Evolutionary conservation across 1,140 invertebrate species (phyloP).

Genomic region (Lucilia cuprina): DNA sequence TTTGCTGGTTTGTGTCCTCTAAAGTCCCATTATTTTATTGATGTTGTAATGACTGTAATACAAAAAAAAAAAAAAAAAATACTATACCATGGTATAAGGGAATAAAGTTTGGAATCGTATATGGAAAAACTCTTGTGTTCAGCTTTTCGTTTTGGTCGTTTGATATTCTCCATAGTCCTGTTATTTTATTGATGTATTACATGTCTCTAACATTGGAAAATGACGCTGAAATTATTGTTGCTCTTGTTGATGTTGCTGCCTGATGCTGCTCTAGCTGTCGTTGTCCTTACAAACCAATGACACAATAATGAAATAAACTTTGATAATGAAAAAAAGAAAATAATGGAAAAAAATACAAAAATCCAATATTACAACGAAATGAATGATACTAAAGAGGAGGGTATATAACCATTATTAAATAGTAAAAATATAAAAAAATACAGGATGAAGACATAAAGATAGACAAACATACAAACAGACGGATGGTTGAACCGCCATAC

Average conservation of each 20-base stretch:
- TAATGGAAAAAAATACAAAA: not conserved
- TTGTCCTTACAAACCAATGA: not conserved
- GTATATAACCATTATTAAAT: not conserved
- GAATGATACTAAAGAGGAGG: not conserved
- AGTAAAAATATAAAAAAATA: not conserved
- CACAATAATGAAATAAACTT: conserved; percentile 12
- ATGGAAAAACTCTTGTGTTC: not conserved
- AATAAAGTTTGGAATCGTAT: not conserved
- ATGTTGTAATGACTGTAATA: not conserved
- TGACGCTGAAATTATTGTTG: not conserved
- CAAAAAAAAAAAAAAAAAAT: not conserved
- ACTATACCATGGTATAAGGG: too few relatives aligned
- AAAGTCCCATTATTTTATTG: not conserved
- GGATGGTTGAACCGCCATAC: not conserved
- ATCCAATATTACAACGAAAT: conserved; percentile 6
- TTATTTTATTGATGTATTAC: conserved; percentile 11
- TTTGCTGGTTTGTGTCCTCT: too few relatives aligned
- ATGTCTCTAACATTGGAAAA: not conserved
- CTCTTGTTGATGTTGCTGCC: not conserved
- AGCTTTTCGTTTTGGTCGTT: too few relatives aligned
- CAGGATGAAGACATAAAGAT: not conserved
- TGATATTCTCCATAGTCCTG: not conserved
- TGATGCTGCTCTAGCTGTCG: not conserved
- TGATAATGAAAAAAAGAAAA: not conserved
- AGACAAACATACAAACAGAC: not conserved